A percentile compares a stretch with the other conserved stretches of the same genome.
Evolutionary conservation across 2,797 vertebrate species (phyloP).

Genomic region (Amblyraja radiata): DNA sequence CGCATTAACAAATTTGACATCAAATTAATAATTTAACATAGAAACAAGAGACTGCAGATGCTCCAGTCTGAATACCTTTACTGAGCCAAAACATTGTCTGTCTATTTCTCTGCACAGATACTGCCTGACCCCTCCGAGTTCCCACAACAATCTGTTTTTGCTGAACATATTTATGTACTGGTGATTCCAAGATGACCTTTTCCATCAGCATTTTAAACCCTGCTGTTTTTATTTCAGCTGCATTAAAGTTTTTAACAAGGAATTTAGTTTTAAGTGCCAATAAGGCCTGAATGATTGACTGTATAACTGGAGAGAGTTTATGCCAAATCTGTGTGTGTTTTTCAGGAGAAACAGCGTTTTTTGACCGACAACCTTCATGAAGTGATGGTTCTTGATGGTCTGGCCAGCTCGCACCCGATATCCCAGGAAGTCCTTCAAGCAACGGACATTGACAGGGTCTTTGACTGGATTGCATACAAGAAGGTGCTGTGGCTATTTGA

Average conservation of each 20-base stretch:
- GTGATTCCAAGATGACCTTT: background rate
- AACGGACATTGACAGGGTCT: conserved; percentile 85
- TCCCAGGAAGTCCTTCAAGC: conserved; percentile 89
- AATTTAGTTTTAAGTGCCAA: background rate
- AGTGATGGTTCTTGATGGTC: conserved; percentile 89
- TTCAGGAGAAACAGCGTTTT: conserved; percentile 93
- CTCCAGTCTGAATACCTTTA: too few relatives aligned
- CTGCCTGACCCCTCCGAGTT: too few relatives aligned
- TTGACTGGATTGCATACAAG: conserved; percentile 98
- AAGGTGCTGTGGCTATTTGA: conserved; percentile 59
- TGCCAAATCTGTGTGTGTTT: conserved; percentile 40
- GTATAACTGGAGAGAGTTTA: background rate
- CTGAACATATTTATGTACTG: background rate
- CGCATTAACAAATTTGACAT: background rate
- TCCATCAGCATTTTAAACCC: background rate
- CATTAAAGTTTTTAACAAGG: background rate
- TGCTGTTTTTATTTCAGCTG: background rate
- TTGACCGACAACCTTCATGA: conserved; percentile 93
- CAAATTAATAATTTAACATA: background rate
- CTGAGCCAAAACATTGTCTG: too few relatives aligned
- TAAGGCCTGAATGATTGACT: background rate
- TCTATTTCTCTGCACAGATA: too few relatives aligned
- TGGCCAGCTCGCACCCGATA: conserved; percentile 88
- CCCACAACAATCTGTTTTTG: too few relatives aligned
- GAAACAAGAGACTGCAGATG: too few relatives aligned